Evolutionary conservation across 2,888 invertebrate genomes (phyloP).

Genomic region (Amphipyra tragopoginis): DNA sequence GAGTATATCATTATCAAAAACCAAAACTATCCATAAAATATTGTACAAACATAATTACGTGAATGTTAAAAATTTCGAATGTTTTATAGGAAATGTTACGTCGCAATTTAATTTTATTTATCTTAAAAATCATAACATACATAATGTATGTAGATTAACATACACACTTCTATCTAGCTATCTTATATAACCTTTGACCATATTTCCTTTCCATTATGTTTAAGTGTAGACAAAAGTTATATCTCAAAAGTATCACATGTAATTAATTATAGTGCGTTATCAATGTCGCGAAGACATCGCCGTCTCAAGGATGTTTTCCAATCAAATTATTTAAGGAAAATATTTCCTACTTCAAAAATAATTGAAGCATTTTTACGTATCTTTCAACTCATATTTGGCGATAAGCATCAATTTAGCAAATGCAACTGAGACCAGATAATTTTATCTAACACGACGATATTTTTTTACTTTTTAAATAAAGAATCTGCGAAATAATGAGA

Average conservation of each 20-base stretch:
- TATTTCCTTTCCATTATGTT: constrained; percentile 10
- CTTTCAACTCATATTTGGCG: constrained; percentile 3
- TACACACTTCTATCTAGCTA: constrained; percentile 1
- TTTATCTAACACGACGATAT: constrained; percentile 13
- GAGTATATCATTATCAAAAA: constrained; percentile 2
- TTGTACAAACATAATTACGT: constrained; percentile 12
- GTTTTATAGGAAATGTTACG: not conserved
- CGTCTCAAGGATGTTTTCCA: constrained; percentile 70
- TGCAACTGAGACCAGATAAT: constrained; percentile 36
- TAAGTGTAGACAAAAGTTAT: constrained; percentile 65
- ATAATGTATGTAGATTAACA: not conserved
- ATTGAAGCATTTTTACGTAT: constrained; percentile 6
- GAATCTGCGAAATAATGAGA: constrained; percentile 11
- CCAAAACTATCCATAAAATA: constrained; percentile 4
- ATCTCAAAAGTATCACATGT: constrained; percentile 78
- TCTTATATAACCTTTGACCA: constrained; percentile 1
- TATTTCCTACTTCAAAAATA: constrained; percentile 10
- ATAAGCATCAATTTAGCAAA: constrained; percentile 20
- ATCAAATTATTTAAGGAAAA: constrained; percentile 24
- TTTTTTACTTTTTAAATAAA: constrained; percentile 10
- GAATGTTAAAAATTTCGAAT: not conserved
- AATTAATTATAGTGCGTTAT: constrained; percentile 66
- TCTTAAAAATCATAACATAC: not conserved
- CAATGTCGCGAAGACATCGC: constrained; percentile 53
- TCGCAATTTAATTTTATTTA: not conserved